Base-by-base conservation (phyloP, 2,797 vertebrate genomes). In the Pseudotriccus pelzelni region DNA sequence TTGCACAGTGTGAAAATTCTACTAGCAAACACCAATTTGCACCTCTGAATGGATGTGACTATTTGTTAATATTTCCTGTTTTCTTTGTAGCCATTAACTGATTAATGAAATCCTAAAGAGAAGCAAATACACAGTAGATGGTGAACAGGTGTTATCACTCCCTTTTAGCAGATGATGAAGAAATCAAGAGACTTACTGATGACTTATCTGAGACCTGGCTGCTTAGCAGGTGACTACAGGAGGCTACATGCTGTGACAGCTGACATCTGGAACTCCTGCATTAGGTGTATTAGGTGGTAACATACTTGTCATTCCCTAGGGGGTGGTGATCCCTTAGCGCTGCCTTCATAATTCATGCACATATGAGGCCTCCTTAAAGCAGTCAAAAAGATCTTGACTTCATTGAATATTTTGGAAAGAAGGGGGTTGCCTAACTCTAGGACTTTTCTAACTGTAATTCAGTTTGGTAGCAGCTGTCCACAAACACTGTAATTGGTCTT, bases 21-120 rank as follows among this genome's bases (percentile, higher is more conserved):
- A 93, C 63, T 85, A 94, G 62, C 56, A 95, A 93, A 87, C 52
- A 92, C 14, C 55, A 97, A 93, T 95, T 97, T 95, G 44, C 94
- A 94, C 96, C 52, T 94, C 82, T 94, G 86, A 94, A 83, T 91
- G 92, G 41, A 84, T 91, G 88, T 87, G 92, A 95, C 53, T 90
- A 87, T 93, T 92, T 17, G 12, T 89, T 94, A 94, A 92, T 92
- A 87, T 60, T 68, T 85, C 52, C 80, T 79, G 11, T 62, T 78
- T 63, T 49, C 55, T 93, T 87, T 90, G 52, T 72, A 94, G 77
- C 62, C 73, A 96, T 96, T 94, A 94, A 79, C 47, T 87, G 90
- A 97, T 93, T 92, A 96, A 94, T 94, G 70, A 94, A 95, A 70
- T 70, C 58, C 49, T 91, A 79, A 90, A 93, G 49, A 76, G 68